A percentile compares a stretch with the other conserved stretches of the same genome.
These are phyloP conservation scores for Cylas formicarius DNA, from an alignment of 1,140 invertebrate genomes.

Conservation along the genomic window DNA sequence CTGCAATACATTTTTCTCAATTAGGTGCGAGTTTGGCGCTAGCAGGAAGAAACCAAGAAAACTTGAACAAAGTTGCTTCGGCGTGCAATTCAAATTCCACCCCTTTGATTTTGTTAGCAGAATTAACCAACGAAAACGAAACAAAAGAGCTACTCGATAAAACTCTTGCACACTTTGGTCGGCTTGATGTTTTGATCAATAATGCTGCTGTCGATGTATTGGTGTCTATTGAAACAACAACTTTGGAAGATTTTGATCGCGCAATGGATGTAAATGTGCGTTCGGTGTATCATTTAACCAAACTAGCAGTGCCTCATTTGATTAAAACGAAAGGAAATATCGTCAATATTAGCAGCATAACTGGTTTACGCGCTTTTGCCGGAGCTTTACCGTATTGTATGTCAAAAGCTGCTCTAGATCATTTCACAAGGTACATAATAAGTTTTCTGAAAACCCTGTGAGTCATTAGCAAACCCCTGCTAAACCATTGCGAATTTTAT, in stretches of 20 bases:
- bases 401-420: slow-evolving; percentile 82
- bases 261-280: slow-evolving; percentile 79
- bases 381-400: slow-evolving; percentile 73
- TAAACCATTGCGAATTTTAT: background rate
- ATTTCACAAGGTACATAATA: slow-evolving; percentile 78
- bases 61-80: slow-evolving; percentile 51
- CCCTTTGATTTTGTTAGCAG: slow-evolving; percentile 50
- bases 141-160: slow-evolving; percentile 60
- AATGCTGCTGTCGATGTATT: slow-evolving; percentile 77
- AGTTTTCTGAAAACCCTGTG: background rate
- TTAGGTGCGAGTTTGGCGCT: slow-evolving; percentile 55
- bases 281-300: slow-evolving; percentile 73
- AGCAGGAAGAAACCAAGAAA: slow-evolving; percentile 58
- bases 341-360: slow-evolving; percentile 85
- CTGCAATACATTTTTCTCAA: slow-evolving; percentile 59
- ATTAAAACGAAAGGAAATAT: slow-evolving; percentile 73
- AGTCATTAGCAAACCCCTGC: no score
- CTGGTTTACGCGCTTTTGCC: slow-evolving; percentile 69
- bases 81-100: slow-evolving; percentile 45
- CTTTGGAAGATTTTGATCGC: slow-evolving; percentile 71
- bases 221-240: slow-evolving; percentile 76
- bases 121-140: slow-evolving; percentile 68
- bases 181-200: slow-evolving; percentile 73
- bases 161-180: slow-evolving; percentile 60
- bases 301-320: slow-evolving; percentile 74